phyloP scores from a whole-genome alignment of 2,113 vertebrate genomes.

The Lagopus muta region DNA sequence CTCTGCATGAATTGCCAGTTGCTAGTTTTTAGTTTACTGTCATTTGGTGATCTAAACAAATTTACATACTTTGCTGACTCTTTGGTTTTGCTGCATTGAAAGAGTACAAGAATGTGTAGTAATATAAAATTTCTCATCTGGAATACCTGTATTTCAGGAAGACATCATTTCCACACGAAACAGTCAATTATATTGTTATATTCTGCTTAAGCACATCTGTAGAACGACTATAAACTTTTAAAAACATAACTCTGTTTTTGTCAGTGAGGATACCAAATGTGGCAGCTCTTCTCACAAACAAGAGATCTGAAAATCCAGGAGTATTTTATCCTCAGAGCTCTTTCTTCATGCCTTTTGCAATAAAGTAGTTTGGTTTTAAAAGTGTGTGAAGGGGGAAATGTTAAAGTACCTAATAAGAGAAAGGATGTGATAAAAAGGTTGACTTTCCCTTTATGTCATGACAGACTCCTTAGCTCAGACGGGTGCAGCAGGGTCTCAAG shows the following conservation, averaged over 20 bases:
- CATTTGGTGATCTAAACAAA: background rate
- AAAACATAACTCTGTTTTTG: background rate
- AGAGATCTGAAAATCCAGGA: background rate
- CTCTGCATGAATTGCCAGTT: background rate
- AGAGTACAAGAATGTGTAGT: background rate
- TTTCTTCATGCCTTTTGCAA: background rate
- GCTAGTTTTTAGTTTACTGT: conserved; percentile 22
- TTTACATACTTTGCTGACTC: conserved; percentile 7
- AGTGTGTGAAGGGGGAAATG: background rate
- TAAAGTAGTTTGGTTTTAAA: background rate
- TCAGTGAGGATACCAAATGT: background rate
- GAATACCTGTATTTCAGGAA: background rate
- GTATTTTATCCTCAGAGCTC: background rate
- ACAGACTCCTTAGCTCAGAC: background rate
- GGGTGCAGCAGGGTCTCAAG: background rate
- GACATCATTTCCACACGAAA: background rate
- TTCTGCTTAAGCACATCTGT: background rate
- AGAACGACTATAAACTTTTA: background rate
- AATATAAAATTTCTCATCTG: background rate
- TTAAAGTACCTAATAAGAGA: background rate
- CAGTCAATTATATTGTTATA: background rate
- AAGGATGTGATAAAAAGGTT: background rate
- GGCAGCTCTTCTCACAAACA: background rate
- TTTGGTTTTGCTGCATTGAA: conserved; percentile 1
- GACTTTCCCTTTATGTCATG: background rate